Evolutionary conservation across 1,140 invertebrate genomes (phyloP).

Genomic region (Steinernema khuongi): DNA sequence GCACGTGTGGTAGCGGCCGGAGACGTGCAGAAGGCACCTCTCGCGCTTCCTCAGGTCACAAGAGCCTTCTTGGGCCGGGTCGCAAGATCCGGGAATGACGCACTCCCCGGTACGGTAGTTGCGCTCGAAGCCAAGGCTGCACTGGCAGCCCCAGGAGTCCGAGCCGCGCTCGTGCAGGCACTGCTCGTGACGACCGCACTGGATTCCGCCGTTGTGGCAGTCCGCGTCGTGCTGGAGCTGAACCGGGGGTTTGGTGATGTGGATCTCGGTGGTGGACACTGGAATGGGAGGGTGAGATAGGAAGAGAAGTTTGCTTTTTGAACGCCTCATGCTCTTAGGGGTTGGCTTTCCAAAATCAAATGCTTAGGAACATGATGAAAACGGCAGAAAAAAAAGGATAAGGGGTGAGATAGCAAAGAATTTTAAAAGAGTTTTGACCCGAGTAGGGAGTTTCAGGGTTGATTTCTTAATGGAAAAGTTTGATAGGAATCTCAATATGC

Average conservation of each 20-base stretch:
- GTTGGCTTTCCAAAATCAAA: not conserved
- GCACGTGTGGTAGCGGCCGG: slow-evolving; percentile 56
- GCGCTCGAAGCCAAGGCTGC: slow-evolving; percentile 43
- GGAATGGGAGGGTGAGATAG: slow-evolving; percentile 25
- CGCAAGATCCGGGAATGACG: slow-evolving; percentile 51
- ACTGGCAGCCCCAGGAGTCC: slow-evolving; percentile 36
- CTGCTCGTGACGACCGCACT: slow-evolving; percentile 40
- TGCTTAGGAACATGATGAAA: not conserved
- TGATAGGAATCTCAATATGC: too few relatives aligned
- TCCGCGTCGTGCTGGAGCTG: slow-evolving; percentile 29
- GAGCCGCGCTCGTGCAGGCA: slow-evolving; percentile 21
- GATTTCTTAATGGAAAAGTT: too few relatives aligned
- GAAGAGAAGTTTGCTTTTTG: slow-evolving; percentile 9
- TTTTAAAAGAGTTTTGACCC: too few relatives aligned
- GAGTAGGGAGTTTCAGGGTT: too few relatives aligned
- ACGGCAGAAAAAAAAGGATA: too few relatives aligned
- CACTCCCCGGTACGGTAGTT: slow-evolving; percentile 44
- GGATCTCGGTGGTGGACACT: slow-evolving; percentile 42
- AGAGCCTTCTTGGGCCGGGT: slow-evolving; percentile 39
- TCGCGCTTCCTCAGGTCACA: slow-evolving; percentile 56
- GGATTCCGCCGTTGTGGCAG: slow-evolving; percentile 31
- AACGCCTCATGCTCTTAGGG: slow-evolving; percentile 6
- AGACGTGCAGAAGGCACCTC: slow-evolving; percentile 49
- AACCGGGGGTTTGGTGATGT: slow-evolving; percentile 20
- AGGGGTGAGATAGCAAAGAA: too few relatives aligned